Evolutionary conservation across 2,888 invertebrate genomes (phyloP), one percentile per base, ranked within the genome.

Genomic region (Zygogramma bicolorata): DNA sequence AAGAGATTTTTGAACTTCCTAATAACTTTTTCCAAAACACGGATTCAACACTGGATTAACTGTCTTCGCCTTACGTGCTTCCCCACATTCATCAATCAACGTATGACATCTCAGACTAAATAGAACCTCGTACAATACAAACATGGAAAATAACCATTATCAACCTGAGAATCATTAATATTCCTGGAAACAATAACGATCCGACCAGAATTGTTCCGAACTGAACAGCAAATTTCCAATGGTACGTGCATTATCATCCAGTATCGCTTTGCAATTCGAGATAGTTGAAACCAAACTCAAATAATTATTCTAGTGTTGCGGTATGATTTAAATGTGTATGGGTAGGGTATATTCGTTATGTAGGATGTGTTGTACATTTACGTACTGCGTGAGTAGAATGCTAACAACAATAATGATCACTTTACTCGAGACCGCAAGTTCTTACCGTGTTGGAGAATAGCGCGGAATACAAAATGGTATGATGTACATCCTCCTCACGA

Each of bases 141-240:
- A 25, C 53, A 53, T 13, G n/a, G 25, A 27, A 53, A 53, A 53
- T 53, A 25, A 53, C 27, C 53, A 53, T 25, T 53, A 27, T 8
- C 46, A 62, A 40, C 40, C 62, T 29, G 25, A 63, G 63, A 31
- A 63, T 46, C 46, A 63, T 63, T 63, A 46, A 63, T 63, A 63
- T 46, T 46, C 40, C 29, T 27, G 25, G 18, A 31, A 34, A 42
- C 63, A 42, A 63, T 63, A 25, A 25, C 31, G 38, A 58, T 29
- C 27, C 27, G 42, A 22, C 18, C 59, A 18, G 70, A 58, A 65
- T 70, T 59, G 31, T 65, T 59, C n/a, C 15, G 29, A 58, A 70
- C 65, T 18, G 53, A 60, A 65, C 65, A 60, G 60, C 70, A 65
- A 67, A 71, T 67, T 71, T 62, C 62, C 66, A 57, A 71, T 70